Evolutionary conservation across 2,888 invertebrate genomes (phyloP).

Genomic region (Candidula unifasciata): DNA sequence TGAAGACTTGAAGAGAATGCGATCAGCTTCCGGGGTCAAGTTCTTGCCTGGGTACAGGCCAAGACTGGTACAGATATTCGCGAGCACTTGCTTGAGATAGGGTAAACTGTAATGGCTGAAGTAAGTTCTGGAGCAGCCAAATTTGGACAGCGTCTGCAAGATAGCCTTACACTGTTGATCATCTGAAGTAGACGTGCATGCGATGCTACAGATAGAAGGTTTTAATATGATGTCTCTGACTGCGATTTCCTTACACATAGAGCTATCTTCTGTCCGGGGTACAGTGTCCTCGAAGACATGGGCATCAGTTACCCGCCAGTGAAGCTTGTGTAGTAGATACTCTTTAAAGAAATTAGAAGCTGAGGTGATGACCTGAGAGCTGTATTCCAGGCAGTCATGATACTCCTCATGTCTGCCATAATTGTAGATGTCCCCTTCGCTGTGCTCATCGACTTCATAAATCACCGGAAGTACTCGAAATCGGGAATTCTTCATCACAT

Average conservation of each 20-base stretch:
- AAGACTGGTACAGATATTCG: not conserved
- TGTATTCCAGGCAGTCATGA: not conserved
- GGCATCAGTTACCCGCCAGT: not conserved
- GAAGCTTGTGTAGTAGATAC: conserved; percentile 21
- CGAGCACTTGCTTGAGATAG: conserved; percentile 1
- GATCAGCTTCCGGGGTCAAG: conserved; percentile 28
- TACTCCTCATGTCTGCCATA: not conserved
- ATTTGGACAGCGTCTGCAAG: not conserved
- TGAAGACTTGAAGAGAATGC: conserved; percentile 24
- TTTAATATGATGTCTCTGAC: not conserved
- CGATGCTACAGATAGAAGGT: not conserved
- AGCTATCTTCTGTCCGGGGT: not conserved
- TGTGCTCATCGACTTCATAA: conserved; percentile 33
- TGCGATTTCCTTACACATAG: no score
- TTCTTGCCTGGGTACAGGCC: conserved; percentile 32
- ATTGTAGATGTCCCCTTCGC: not conserved
- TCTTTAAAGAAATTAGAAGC: conserved; percentile 13
- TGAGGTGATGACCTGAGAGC: not conserved
- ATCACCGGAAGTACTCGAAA: conserved; percentile 40
- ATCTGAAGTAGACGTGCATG: not conserved
- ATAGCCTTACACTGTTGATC: not conserved
- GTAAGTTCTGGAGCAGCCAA: not conserved
- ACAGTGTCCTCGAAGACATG: not conserved
- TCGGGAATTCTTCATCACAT: conserved; percentile 20
- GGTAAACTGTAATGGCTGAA: not conserved